Conservation (phyloP, 2,113 vertebrate genomes). For the Mionectes macconnelli region DNA sequence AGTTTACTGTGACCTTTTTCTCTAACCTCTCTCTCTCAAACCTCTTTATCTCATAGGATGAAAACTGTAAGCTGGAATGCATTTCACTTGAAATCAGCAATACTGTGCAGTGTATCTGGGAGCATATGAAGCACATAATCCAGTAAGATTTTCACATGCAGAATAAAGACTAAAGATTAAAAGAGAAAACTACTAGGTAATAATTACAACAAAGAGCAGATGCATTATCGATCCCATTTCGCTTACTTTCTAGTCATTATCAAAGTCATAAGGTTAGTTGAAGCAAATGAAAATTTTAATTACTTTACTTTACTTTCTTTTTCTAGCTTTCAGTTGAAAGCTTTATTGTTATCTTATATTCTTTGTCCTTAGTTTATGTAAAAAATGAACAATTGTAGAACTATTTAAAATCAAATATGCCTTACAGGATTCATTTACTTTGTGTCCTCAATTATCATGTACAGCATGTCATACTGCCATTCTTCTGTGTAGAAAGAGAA, state of each 20-base stretch:
- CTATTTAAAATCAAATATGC: neutral
- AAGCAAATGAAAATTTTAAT: neutral
- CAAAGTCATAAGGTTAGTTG: neutral
- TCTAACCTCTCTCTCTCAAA: neutral
- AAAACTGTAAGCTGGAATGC: neutral
- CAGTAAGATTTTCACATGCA: neutral
- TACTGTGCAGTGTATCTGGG: neutral
- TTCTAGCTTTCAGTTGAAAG: neutral
- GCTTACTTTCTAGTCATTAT: neutral
- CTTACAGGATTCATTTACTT: neutral
- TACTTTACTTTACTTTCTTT: neutral
- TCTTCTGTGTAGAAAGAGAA: neutral
- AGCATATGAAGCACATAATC: neutral
- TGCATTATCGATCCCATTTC: neutral
- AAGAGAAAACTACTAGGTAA: neutral
- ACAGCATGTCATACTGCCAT: neutral
- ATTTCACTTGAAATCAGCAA: neutral
- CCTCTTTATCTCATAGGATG: neutral
- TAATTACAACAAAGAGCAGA: neutral
- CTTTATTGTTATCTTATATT: neutral
- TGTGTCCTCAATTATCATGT: neutral
- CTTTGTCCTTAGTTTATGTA: neutral
- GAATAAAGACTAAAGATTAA: neutral
- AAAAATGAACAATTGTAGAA: neutral
- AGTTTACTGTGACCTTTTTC: neutral